Evolutionary conservation across 1,140 invertebrate species (phyloP), one percentile per base, ranked within the genome.

Genomic region (Centruroides sculpturatus): DNA sequence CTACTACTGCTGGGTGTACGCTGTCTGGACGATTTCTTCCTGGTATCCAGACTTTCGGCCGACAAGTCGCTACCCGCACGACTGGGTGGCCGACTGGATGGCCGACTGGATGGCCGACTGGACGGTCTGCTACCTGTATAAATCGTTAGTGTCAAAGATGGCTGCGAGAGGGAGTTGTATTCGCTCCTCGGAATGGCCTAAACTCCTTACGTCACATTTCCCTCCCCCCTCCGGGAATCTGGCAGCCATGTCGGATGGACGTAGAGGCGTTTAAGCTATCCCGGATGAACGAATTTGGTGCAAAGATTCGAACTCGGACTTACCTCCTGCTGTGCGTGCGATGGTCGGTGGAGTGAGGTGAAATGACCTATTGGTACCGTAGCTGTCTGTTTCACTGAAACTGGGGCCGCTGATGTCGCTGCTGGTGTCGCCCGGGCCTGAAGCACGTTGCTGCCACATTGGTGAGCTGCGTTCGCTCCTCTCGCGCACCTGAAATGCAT

Each of bases 401-500:
- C 62, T 64, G 49, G 62, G 62, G 47, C 59, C 62, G 55, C 62
- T 64, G 6, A 64, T 56, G 56, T 67, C 66, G 63, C 60, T 63
- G 35, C 54, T 65, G 12, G 57, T 60, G 54, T 64, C 60, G 5
- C 41, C 41, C 41, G 41, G 41, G 35, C 51, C 64, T 41, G 58
- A 63, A n/a, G 61, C 54, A 49, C 63, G 57, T 55, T 51, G 59
- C 59, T 60, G 51, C 36, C 52, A 53, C 64, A 66, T 64, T n/a
- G 66, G 66, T 23, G 63, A 57, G 52, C 66, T 67, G 51, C 64
- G 63, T 35, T 67, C 66, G 60, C 64, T 67, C 56, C 64, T 67
- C 59, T 67, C 66, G 35, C 66, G 62, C 53, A 67, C 64, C 66
- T 67, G 12, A 54, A 59, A 52, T 23, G 23, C 23, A 23, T 2